Percentiles rank a stretch among this genome's conserved stretches.
These are phyloP conservation scores for Cuculus canorus DNA, from an alignment of 2,797 vertebrate genomes.

Conservation along the genomic window DNA sequence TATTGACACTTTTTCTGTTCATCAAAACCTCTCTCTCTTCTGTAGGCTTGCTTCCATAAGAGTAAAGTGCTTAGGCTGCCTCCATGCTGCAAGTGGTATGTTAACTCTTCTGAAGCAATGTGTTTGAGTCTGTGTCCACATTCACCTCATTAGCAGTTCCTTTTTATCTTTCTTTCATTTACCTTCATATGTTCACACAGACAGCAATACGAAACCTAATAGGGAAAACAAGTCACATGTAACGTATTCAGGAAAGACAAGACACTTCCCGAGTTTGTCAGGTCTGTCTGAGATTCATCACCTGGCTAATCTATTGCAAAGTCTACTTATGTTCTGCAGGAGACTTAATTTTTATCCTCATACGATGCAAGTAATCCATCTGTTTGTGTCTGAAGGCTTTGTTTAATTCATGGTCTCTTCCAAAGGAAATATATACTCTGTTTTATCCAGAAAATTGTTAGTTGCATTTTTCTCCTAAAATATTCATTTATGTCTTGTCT, in stretches of 20 bases:
- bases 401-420: constrained; percentile 17
- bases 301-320: constrained; percentile 45
- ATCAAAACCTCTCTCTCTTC: constrained; percentile 35
- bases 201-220: not conserved
- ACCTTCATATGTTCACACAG: constrained; percentile 19
- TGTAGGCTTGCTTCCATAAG: constrained; percentile 20
- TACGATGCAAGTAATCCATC: not conserved
- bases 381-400: constrained; percentile 6
- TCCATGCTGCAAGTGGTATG: not conserved
- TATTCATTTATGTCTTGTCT: not conserved
- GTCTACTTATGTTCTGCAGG: constrained; percentile 28
- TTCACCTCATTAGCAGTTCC: constrained; percentile 3
- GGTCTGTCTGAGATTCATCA: constrained; percentile 25
- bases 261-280: constrained; percentile 13
- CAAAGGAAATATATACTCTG: not conserved
- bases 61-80: constrained; percentile 27
- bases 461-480: not conserved
- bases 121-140: constrained; percentile 5
- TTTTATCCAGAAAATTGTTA: not conserved
- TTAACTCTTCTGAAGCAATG: not conserved
- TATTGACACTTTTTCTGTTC: constrained; percentile 53
- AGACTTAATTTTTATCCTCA: constrained; percentile 23
- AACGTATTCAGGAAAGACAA: constrained; percentile 12
- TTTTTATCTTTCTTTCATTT: constrained; percentile 28
- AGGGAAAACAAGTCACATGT: constrained; percentile 8